A percentile compares a stretch with the other conserved stretches of the same genome.
phyloP scores from a whole-genome alignment of 2,797 vertebrate genomes.

The Karalla daura region DNA sequence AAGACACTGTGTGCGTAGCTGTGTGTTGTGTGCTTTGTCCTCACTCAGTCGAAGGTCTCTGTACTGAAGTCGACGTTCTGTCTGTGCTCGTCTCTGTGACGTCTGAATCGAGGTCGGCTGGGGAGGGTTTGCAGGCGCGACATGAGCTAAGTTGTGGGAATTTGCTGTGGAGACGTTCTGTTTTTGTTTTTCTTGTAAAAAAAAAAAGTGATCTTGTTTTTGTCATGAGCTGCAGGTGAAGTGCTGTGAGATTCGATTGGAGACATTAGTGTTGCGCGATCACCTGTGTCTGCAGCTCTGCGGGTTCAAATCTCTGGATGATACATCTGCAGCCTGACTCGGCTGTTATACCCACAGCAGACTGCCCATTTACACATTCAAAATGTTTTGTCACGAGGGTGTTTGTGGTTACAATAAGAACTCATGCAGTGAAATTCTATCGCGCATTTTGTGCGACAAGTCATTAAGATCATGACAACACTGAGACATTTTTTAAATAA shows the following conservation, averaged over 20 bases:
- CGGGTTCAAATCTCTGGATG: conserved; percentile 22
- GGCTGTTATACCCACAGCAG: conserved; percentile 20
- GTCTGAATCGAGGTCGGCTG: conserved; percentile 18
- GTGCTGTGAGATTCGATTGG: conserved; percentile 25
- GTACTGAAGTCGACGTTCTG: conserved; percentile 39
- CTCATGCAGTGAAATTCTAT: no score
- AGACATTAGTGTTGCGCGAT: conserved; percentile 40
- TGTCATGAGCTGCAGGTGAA: conserved; percentile 29
- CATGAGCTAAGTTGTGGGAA: conserved; percentile 8
- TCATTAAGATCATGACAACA: no score
- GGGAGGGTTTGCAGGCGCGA: conserved; percentile 26
- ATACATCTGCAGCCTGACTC: conserved; percentile 47
- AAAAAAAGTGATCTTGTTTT: conserved; percentile 23
- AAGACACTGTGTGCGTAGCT: conserved; percentile 37
- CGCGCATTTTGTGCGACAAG: no score
- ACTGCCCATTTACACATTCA: conserved; percentile 31
- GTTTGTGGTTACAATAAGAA: no score
- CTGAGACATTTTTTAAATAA: no score
- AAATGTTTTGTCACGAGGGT: no score
- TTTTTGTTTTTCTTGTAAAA: no score
- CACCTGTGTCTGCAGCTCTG: conserved; percentile 26
- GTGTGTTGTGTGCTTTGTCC: conserved; percentile 59
- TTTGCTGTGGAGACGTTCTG: conserved; percentile 4
- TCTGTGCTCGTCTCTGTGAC: conserved; percentile 53
- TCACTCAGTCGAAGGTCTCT: conserved; percentile 38